Conservation (phyloP, 2,797 vertebrate species). For the Melanotaenia parkinsoni region DNA sequence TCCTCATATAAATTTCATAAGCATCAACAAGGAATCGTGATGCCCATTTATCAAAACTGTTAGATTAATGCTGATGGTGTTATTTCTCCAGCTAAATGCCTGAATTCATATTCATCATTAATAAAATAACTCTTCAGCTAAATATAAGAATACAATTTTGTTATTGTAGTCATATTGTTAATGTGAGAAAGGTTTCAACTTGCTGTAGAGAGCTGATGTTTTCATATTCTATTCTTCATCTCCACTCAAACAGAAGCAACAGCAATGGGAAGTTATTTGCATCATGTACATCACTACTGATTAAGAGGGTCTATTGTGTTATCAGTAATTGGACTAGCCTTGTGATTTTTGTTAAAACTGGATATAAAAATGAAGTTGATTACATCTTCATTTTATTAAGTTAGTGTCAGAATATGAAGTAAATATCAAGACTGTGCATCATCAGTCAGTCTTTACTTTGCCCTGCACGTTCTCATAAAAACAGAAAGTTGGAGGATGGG, state of each 20-base stretch:
- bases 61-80: not conserved
- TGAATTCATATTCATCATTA: not conserved
- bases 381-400: not conserved
- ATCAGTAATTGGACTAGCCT: too few relatives aligned
- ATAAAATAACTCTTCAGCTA: not conserved
- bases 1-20: not conserved
- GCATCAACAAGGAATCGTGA: not conserved
- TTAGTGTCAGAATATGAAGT: constrained; percentile 1
- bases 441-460: not conserved
- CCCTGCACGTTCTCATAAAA: not conserved
- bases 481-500: constrained; percentile 9
- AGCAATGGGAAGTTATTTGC: too few relatives aligned
- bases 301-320: not conserved
- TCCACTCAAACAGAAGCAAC: not conserved
- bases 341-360: too few relatives aligned
- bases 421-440: constrained; percentile 1
- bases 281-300: not conserved
- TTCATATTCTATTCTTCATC: not conserved
- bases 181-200: constrained; percentile 1
- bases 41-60: not conserved
- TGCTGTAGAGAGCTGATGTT: not conserved
- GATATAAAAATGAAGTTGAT: too few relatives aligned
- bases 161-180: not conserved
- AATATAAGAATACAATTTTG: not conserved
- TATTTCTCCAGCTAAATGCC: not conserved